Evolutionary conservation across 2,888 invertebrate species (phyloP).

Genomic region (Dasypogon diadema): DNA sequence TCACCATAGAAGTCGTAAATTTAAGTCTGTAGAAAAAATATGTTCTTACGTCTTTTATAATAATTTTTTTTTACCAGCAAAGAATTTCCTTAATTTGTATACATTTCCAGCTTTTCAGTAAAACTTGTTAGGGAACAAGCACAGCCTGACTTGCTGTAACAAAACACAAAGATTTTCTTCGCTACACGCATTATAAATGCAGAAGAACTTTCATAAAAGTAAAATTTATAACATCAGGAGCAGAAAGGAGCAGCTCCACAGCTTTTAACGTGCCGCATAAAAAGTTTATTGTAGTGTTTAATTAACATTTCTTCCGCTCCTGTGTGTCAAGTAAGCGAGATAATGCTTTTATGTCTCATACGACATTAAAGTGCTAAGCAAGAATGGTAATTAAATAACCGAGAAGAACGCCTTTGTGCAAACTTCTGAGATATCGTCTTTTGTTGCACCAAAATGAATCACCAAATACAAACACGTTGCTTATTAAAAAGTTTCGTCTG

Average conservation of each 20-base stretch:
- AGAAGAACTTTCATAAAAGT: slow-evolving; percentile 20
- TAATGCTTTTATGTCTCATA: slow-evolving; percentile 31
- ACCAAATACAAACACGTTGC: neutral
- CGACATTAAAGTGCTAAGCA: slow-evolving; percentile 23
- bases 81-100: too few species aligned
- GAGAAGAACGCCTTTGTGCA: slow-evolving; percentile 2
- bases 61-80: too few species aligned
- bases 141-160: neutral
- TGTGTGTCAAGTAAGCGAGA: slow-evolving; percentile 12
- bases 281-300: slow-evolving; percentile 41
- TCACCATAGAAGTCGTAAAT: too few species aligned
- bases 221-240: slow-evolving; percentile 3
- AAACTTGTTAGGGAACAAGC: neutral
- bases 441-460: neutral
- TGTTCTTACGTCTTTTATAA: too few species aligned
- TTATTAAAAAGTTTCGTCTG: slow-evolving; percentile 6
- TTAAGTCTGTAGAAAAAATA: too few species aligned
- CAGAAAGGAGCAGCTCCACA: neutral
- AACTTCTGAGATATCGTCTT: neutral
- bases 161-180: neutral
- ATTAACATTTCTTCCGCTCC: slow-evolving; percentile 37
- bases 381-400: slow-evolving; percentile 37
- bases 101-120: too few species aligned
- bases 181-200: neutral
- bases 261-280: slow-evolving; percentile 1